Percentiles rank a stretch among this genome's conserved stretches.
These are phyloP conservation scores for Tenthredo amoena DNA, from an alignment of 2,888 invertebrate species.

Conservation along the genomic window DNA sequence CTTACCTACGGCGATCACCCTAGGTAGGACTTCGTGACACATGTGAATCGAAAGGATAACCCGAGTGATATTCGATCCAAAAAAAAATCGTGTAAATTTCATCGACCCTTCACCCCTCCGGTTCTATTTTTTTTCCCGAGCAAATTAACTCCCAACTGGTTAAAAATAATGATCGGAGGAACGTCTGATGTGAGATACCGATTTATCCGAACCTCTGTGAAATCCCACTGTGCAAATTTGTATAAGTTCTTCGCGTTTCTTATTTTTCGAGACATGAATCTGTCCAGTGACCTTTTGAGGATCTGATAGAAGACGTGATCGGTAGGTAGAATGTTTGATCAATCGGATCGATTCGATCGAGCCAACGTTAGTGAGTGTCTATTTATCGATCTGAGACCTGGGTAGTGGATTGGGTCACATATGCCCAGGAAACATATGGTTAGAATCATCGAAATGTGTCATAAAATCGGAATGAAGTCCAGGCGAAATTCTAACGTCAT, in stretches of 20 bases:
- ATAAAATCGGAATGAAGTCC: neutral
- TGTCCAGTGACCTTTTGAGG: neutral
- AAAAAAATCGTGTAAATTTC: neutral
- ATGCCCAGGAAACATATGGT: constrained; percentile 32
- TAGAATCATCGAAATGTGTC: constrained; percentile 27
- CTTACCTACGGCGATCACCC: constrained; percentile 22
- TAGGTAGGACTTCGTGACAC: constrained; percentile 26
- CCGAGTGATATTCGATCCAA: neutral
- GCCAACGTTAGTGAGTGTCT: neutral
- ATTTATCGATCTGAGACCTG: neutral
- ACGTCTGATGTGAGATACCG: neutral
- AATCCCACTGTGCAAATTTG: neutral
- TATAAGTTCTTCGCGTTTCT: neutral
- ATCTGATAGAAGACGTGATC: neutral
- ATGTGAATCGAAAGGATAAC: neutral
- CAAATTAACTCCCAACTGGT: neutral
- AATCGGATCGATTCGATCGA: neutral
- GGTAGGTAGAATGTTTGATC: neutral
- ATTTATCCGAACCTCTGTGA: neutral
- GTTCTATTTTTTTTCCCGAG: neutral
- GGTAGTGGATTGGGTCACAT: neutral
- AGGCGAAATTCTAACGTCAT: constrained; percentile 26
- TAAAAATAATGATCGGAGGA: neutral
- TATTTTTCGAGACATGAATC: neutral
- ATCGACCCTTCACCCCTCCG: neutral